These are phyloP conservation scores for Phrynocephalus versicolor DNA, from an alignment of 2,113 vertebrate species.

Conservation along the genomic window DNA sequence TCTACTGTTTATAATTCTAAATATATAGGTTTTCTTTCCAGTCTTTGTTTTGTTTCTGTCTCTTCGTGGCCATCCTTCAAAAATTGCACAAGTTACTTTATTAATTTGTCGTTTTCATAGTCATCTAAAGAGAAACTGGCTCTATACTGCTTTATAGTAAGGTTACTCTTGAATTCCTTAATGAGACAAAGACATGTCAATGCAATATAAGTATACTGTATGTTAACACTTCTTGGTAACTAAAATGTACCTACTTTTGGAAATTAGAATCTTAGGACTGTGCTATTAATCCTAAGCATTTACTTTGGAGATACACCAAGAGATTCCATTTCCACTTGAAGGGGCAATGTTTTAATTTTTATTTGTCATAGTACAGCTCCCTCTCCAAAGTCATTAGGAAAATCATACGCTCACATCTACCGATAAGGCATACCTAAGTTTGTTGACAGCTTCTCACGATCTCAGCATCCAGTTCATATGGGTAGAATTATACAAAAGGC, in stretches of 20 bases:
- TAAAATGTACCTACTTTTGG: too few relatives aligned
- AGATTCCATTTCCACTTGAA: not conserved
- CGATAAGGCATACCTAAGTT: not conserved
- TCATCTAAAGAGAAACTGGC: not conserved
- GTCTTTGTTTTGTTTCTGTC: slow-evolving; percentile 47
- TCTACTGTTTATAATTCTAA: slow-evolving; percentile 53
- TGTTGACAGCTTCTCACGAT: not conserved
- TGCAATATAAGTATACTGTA: not conserved
- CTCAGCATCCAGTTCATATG: not conserved
- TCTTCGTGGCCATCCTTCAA: slow-evolving; percentile 15
- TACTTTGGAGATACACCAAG: not conserved
- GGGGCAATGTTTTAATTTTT: not conserved
- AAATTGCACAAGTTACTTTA: slow-evolving; percentile 19
- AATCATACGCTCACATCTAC: not conserved
- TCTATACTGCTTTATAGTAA: slow-evolving; percentile 21
- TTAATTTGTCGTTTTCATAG: too few relatives aligned
- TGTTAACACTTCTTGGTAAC: not conserved
- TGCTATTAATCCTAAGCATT: not conserved
- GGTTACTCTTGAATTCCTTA: slow-evolving; percentile 7
- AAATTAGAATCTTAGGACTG: too few relatives aligned
- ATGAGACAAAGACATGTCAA: not conserved
- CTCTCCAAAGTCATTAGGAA: not conserved
- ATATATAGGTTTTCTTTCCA: slow-evolving; percentile 46
- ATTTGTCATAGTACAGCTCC: not conserved
- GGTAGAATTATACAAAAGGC: not conserved